Percentiles rank a stretch among this genome's conserved stretches.
Evolutionary conservation across 2,113 vertebrate species (phyloP).

Genomic region (Hydropotes inermis): DNA sequence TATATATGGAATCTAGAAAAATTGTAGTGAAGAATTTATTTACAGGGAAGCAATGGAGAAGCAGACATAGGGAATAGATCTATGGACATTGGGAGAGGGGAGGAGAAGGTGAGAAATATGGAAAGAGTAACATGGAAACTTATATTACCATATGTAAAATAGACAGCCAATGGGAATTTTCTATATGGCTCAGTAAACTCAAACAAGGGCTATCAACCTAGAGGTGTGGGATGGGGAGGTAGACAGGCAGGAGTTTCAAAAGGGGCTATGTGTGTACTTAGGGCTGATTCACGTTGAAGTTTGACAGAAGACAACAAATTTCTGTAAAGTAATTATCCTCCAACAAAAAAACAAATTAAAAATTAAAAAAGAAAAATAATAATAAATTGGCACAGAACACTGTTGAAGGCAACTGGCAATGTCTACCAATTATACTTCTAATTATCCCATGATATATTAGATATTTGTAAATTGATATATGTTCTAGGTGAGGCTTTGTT

Average conservation of each 20-base stretch:
- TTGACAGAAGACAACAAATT: neutral
- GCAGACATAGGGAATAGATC: neutral
- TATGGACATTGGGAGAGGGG: neutral
- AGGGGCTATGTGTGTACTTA: neutral
- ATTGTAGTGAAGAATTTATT: neutral
- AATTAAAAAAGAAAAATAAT: fast-evolving
- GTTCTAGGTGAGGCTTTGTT: neutral
- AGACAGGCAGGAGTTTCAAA: neutral
- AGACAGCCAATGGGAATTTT: neutral
- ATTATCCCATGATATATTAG: neutral
- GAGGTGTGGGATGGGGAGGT: neutral
- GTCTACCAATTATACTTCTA: neutral
- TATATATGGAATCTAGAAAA: neutral
- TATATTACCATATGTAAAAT: neutral
- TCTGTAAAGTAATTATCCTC: neutral
- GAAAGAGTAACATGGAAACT: neutral
- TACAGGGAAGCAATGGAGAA: neutral
- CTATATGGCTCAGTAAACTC: neutral
- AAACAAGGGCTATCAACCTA: neutral
- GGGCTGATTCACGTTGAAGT: neutral
- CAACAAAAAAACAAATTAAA: neutral
- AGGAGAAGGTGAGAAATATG: neutral
- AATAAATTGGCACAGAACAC: neutral
- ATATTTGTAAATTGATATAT: neutral
- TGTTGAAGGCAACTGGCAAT: neutral